phyloP scores from a whole-genome alignment of 2,888 invertebrate genomes.

The Neoascia interrupta region DNA sequence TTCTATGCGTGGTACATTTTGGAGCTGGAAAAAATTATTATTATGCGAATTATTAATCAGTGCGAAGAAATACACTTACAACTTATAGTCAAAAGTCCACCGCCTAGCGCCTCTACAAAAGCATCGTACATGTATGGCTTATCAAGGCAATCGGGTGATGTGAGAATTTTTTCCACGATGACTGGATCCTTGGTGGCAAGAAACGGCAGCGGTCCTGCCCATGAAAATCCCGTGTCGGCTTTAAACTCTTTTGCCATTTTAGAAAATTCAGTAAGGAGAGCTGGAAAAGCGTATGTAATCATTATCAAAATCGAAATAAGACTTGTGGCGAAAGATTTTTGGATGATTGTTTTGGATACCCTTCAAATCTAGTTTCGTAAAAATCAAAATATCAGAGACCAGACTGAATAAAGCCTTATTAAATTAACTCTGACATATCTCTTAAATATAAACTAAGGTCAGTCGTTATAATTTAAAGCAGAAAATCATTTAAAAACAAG shows the following conservation, averaged over 20 bases:
- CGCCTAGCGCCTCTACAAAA: conserved; percentile 27
- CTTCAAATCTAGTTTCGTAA: too few species aligned
- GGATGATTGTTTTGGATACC: too few species aligned
- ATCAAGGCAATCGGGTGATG: conserved; percentile 65
- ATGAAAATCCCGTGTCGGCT: conserved; percentile 26
- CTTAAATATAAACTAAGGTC: too few species aligned
- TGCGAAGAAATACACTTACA: conserved; percentile 24
- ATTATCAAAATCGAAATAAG: too few species aligned
- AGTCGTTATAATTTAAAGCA: too few species aligned
- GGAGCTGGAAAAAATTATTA: conserved; percentile 5
- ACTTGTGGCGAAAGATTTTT: too few species aligned
- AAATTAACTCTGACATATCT: too few species aligned
- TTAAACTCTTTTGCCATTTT: conserved; percentile 26
- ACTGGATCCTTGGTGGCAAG: conserved; percentile 66
- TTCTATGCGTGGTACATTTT: conserved; percentile 41
- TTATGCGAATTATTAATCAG: not conserved
- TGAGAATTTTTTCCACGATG: conserved; percentile 62
- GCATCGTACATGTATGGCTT: conserved; percentile 52
- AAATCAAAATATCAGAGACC: too few species aligned
- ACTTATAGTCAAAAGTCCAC: conserved; percentile 34
- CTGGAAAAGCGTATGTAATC: too few species aligned
- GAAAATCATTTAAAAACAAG: too few species aligned
- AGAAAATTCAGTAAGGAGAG: conserved; percentile 5
- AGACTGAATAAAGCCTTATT: too few species aligned
- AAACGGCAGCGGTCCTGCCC: conserved; percentile 63